Evolutionary conservation across 2,888 invertebrate species (phyloP).

Genomic region (Diaphora mendica): DNA sequence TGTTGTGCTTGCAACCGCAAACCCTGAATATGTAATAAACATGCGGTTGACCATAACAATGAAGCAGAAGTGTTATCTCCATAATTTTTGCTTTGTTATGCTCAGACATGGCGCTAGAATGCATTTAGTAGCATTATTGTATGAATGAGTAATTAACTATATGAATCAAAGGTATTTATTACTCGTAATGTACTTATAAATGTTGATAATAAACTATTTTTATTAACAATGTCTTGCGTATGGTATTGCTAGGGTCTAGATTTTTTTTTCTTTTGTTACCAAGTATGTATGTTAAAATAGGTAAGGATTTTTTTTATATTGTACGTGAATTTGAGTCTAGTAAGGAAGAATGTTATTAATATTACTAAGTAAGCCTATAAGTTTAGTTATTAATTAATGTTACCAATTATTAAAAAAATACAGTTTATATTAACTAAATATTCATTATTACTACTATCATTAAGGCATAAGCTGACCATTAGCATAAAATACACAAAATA

Average conservation of each 20-base stretch:
- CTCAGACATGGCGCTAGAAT: slow-evolving; percentile 33
- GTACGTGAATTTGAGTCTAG: not conserved
- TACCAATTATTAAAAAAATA: not conserved
- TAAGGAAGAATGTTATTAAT: not conserved
- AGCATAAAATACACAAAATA: not conserved
- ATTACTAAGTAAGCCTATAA: not conserved
- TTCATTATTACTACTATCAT: not conserved
- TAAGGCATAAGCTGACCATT: not conserved
- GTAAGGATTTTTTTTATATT: not conserved
- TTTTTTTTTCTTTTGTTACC: not conserved
- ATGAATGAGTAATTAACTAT: slow-evolving; percentile 11
- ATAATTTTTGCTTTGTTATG: slow-evolving; percentile 17
- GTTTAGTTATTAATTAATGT: not conserved
- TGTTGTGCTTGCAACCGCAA: slow-evolving; percentile 39
- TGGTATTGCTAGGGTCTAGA: not conserved
- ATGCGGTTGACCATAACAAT: slow-evolving; percentile 45
- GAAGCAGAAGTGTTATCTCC: slow-evolving; percentile 24
- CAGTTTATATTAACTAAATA: not conserved
- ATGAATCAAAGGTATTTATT: not conserved
- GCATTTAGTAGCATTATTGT: slow-evolving; percentile 4
- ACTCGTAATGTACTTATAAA: not conserved
- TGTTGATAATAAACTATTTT: not conserved
- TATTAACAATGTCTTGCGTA: not conserved
- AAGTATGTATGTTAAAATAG: not conserved
- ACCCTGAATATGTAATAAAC: slow-evolving; percentile 27